phyloP scores from a whole-genome alignment of 1,140 invertebrate genomes.

The Zaprionus camerounensis region DNA sequence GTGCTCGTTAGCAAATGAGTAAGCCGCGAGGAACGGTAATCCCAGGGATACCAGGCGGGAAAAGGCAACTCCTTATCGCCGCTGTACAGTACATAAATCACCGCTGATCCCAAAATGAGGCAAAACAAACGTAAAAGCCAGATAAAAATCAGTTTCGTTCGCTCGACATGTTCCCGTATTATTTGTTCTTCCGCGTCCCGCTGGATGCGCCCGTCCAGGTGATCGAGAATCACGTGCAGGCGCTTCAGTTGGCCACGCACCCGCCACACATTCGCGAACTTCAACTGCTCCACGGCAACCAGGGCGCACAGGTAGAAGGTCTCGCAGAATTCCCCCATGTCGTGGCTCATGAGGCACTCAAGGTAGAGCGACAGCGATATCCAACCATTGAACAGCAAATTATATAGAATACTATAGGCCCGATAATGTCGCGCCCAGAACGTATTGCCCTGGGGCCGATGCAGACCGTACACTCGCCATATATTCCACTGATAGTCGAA shows the following conservation, averaged over 20 bases:
- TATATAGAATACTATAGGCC: slow-evolving; percentile 36
- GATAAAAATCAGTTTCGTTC: not conserved
- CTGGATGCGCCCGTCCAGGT: slow-evolving; percentile 46
- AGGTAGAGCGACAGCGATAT: slow-evolving; percentile 27
- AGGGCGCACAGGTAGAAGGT: slow-evolving; percentile 41
- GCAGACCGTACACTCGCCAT: slow-evolving; percentile 50
- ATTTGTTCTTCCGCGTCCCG: slow-evolving; percentile 22
- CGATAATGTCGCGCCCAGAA: slow-evolving; percentile 47
- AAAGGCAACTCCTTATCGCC: slow-evolving; percentile 11
- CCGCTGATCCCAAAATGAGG: not conserved
- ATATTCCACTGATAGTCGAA: slow-evolving; percentile 56
- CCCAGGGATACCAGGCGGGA: slow-evolving; percentile 66
- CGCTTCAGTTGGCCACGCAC: slow-evolving; percentile 31
- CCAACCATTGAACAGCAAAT: not conserved
- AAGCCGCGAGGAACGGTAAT: slow-evolving; percentile 32
- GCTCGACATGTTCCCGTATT: slow-evolving; percentile 1
- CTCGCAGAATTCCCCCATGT: slow-evolving; percentile 59
- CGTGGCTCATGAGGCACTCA: slow-evolving; percentile 16
- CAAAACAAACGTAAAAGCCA: not conserved
- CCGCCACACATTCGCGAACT: slow-evolving; percentile 38
- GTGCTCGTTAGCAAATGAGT: slow-evolving; percentile 26
- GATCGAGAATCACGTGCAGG: slow-evolving; percentile 26
- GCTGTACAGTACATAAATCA: not conserved
- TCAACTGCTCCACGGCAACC: slow-evolving; percentile 39
- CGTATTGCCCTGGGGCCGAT: slow-evolving; percentile 20